These are phyloP conservation scores for Melanostigma gelatinosum DNA, from an alignment of 2,113 vertebrate genomes.

Conservation along the genomic window DNA sequence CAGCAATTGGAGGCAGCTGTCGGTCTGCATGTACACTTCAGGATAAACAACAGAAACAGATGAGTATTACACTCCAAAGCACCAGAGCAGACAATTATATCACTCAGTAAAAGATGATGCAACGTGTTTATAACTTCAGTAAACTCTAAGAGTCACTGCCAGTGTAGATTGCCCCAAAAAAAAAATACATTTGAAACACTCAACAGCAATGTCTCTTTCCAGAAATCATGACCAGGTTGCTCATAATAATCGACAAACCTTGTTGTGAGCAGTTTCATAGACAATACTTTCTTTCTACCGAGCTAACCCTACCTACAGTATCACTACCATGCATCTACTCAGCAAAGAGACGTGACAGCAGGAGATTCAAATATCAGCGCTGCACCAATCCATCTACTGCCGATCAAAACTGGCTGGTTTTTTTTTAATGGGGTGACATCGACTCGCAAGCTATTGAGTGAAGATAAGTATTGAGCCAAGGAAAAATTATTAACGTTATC, in stretches of 20 bases:
- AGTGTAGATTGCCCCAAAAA: constrained; percentile 22
- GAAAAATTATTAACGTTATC: not conserved
- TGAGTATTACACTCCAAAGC: constrained; percentile 60
- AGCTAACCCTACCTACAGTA: not conserved
- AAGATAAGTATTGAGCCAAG: not conserved
- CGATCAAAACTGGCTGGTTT: not conserved
- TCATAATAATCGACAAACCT: not conserved
- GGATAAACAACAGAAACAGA: constrained; percentile 64
- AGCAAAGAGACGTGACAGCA: not conserved
- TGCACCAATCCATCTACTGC: not conserved
- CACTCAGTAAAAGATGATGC: constrained; percentile 54
- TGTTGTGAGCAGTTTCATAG: not conserved
- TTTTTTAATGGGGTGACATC: not conserved
- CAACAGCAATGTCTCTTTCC: not conserved
- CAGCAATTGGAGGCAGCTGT: constrained; percentile 54
- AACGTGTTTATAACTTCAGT: constrained; percentile 54
- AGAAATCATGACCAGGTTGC: not conserved
- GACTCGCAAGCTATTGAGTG: not conserved
- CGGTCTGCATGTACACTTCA: constrained; percentile 55
- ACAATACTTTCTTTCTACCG: not conserved
- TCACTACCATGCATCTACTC: not conserved
- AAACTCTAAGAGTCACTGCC: constrained; percentile 38
- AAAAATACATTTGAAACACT: not conserved
- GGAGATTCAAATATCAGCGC: not conserved
- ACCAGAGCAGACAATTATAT: constrained; percentile 65